Evolutionary conservation across 2,888 invertebrate genomes (phyloP).

Genomic region (Itoplectis maculator): DNA sequence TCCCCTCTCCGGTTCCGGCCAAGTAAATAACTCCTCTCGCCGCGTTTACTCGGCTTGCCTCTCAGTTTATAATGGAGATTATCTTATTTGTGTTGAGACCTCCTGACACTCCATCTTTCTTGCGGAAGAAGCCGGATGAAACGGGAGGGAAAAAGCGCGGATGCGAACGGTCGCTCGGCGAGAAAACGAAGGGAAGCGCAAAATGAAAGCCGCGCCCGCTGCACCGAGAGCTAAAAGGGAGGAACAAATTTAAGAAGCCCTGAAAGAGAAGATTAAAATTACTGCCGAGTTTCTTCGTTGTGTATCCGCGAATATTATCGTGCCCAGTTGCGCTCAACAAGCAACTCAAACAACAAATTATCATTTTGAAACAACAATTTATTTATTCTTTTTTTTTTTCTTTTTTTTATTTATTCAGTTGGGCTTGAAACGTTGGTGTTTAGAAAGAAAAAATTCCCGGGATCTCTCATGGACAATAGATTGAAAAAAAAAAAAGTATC

Average conservation of each 20-base stretch:
- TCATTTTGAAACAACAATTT: constrained; percentile 48
- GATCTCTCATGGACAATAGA: background rate
- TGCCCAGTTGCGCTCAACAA: background rate
- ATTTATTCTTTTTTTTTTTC: constrained; percentile 34
- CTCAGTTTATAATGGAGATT: constrained; percentile 84
- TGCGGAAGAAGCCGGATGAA: constrained; percentile 51
- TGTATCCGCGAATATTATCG: constrained; percentile 19
- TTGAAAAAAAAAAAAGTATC: no score
- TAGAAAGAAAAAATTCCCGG: background rate
- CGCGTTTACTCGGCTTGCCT: constrained; percentile 80
- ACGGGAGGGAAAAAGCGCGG: constrained; percentile 51
- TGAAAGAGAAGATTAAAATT: constrained; percentile 63
- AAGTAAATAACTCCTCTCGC: constrained; percentile 82
- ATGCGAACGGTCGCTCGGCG: constrained; percentile 36
- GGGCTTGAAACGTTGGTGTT: background rate
- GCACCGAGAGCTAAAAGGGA: constrained; percentile 55
- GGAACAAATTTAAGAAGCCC: constrained; percentile 59
- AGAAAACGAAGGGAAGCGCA: constrained; percentile 49
- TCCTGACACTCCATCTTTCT: constrained; percentile 66
- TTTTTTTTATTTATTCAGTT: background rate
- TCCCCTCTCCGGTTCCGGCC: constrained; percentile 68
- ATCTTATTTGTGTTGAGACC: constrained; percentile 83
- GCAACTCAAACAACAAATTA: constrained; percentile 28
- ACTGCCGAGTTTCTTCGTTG: constrained; percentile 25
- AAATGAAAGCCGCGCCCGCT: constrained; percentile 23